A percentile compares a stretch with the other conserved stretches of the same genome.
These are phyloP conservation scores for Axinella damicornis DNA, from an alignment of 37 sponge, comb jelly and placozoan genomes.

Conservation along the genomic window DNA sequence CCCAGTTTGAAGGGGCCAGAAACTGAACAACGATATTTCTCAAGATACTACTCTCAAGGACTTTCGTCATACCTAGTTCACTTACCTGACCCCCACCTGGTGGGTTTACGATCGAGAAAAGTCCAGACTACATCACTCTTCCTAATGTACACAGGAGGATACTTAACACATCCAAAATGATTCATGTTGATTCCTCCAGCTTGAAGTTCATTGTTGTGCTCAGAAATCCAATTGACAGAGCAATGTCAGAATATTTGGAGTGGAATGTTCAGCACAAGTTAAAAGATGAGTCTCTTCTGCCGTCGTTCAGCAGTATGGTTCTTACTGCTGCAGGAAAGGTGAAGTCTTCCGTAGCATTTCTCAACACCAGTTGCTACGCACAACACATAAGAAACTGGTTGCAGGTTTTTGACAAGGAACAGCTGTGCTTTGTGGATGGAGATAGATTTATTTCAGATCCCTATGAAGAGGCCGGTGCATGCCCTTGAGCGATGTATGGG, in stretches of 20 bases:
- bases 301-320: conserved; percentile 64
- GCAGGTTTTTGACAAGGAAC: conserved; percentile 49
- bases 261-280: conserved; percentile 52
- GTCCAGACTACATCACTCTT: conserved; percentile 79
- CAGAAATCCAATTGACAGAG: conserved; percentile 81
- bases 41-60: conserved; percentile 49
- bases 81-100: conserved; percentile 47
- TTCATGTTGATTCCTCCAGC: conserved; percentile 4
- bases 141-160: conserved; percentile 41
- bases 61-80: conserved; percentile 58
- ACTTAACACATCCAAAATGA: not conserved
- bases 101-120: conserved; percentile 71
- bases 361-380: conserved; percentile 77
- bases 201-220: conserved; percentile 80
- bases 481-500: conserved; percentile 75
- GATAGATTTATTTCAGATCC: conserved; percentile 73
- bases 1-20: conserved; percentile 63
- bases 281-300: not conserved
- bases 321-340: conserved; percentile 21
- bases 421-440: conserved; percentile 86
- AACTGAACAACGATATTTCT: conserved; percentile 75
- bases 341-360: conserved; percentile 3
- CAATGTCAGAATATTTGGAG: conserved; percentile 90
- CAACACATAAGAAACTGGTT: conserved; percentile 76
- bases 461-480: conserved; percentile 45